Evolutionary conservation across 1,140 invertebrate genomes (phyloP).

Genomic region (Eciton burchellii): DNA sequence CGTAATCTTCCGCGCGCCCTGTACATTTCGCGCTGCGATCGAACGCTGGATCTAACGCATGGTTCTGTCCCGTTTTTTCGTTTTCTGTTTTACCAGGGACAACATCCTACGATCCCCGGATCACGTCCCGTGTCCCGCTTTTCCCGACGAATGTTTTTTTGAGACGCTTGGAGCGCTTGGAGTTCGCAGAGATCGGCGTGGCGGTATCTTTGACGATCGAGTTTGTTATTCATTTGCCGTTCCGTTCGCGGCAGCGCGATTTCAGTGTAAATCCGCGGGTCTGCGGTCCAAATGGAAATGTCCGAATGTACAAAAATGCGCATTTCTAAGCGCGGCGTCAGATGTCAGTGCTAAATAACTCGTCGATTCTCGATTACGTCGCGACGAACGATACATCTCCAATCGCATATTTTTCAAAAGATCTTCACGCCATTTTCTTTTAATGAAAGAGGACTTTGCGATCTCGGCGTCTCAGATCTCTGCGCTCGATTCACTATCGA

Average conservation of each 20-base stretch:
- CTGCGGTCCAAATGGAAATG: conserved; percentile 40
- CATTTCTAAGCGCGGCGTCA: not conserved
- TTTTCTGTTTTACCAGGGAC: conserved; percentile 57
- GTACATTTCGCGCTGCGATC: conserved; percentile 80
- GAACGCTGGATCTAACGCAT: conserved; percentile 72
- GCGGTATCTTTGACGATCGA: conserved; percentile 59
- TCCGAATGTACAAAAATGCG: not conserved
- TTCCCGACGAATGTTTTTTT: conserved; percentile 50
- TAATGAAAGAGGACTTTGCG: not conserved
- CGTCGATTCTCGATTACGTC: not conserved
- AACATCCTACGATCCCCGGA: conserved; percentile 25
- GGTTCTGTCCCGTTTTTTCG: conserved; percentile 61
- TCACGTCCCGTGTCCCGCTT: conserved; percentile 10
- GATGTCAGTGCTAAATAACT: not conserved
- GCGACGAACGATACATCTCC: not conserved
- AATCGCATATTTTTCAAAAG: not conserved
- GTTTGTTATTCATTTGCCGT: conserved; percentile 15
- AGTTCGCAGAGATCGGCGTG: conserved; percentile 32
- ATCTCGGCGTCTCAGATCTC: conserved; percentile 42
- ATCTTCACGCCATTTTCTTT: not conserved
- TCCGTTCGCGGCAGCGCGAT: not conserved
- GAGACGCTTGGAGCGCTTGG: conserved; percentile 31
- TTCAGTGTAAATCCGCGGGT: conserved; percentile 29
- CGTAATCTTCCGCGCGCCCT: conserved; percentile 44
- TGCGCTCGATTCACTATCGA: not conserved